Conservation (phyloP, 2,797 vertebrate genomes). For the Lophotriccus pileatus region DNA sequence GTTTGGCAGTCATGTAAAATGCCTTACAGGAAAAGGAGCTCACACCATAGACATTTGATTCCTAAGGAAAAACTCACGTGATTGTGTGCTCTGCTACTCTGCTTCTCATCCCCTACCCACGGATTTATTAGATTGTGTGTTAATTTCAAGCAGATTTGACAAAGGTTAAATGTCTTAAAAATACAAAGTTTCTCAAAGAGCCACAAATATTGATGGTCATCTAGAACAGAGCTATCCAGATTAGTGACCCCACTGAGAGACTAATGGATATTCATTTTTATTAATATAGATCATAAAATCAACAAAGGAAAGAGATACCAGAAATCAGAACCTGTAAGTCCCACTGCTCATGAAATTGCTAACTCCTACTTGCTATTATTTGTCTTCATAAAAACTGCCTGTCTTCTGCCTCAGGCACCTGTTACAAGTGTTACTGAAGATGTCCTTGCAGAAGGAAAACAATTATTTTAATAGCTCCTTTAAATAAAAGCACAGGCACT, state of each 20-base stretch:
- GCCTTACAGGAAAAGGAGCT: constrained; percentile 20
- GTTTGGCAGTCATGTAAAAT: constrained; percentile 34
- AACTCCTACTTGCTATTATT: constrained; percentile 34
- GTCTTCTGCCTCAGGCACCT: background rate
- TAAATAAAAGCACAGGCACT: background rate
- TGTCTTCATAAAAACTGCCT: background rate
- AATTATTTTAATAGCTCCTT: constrained; percentile 29
- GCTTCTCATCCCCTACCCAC: background rate
- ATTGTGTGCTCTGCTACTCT: background rate
- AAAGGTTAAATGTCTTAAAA: background rate
- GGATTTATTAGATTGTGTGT: background rate
- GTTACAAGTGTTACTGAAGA: constrained; percentile 10
- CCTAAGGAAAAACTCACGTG: background rate
- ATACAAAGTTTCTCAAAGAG: background rate
- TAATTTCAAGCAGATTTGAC: background rate
- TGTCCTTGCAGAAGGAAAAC: constrained; percentile 16
- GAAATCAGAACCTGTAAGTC: background rate
- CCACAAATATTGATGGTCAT: background rate
- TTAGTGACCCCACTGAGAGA: background rate
- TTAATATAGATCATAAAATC: background rate
- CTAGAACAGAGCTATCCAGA: background rate
- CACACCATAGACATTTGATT: background rate
- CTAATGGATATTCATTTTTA: background rate
- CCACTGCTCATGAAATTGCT: background rate
- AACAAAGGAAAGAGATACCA: background rate